Base-by-base conservation (phyloP, 2,113 vertebrate species). In the Lagopus muta region DNA sequence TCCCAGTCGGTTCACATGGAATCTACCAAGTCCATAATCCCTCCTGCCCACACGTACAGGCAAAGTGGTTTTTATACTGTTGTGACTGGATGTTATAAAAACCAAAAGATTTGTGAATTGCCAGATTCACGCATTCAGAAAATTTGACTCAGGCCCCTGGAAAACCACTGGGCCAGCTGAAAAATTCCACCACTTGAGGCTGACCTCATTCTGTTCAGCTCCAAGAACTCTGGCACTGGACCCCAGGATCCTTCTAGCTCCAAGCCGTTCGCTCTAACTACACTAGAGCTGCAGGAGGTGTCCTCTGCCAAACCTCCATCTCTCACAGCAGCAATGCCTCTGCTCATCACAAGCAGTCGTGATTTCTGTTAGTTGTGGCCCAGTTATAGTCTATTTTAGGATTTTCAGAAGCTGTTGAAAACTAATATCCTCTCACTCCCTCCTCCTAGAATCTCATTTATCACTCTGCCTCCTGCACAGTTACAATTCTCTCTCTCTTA, bases 371-470 rank as follows among this genome's bases (percentile, higher is more conserved):
- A 55, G 34, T 20, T 75, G 72, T 73, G 86, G 85, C 76, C 69
- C 85, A 90, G 57, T 78, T 92, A 85, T 90, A 47, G 20, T 86
- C 93, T 96, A 92, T 88, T 96, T 93, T 83, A 61, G 69, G 82
- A 88, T 76, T 90, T 86, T 72, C 55, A 93, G 65, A 88, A 89
- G 79, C 88, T 91, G 57, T 78, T 94, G 81, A 84, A 94, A 91
- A 92, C 65, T 43, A 94, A 90, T 78, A 90, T 52, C 76, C 61
- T 89, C 91, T 88, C 50, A 13, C 28, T 91, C 30, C 25, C 48
- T 69, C 62, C 70, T 89, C 40, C 82, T 50, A 78, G 79, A 92
- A 91, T 74, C 72, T 78, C 40, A 90, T 94, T 91, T 91, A 85
- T 90, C 88, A 86, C 88, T 67, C 74, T 81, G 87, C 52, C 86